Conservation (phyloP, 1,140 invertebrate genomes). For the Coenobita brevimanus region DNA sequence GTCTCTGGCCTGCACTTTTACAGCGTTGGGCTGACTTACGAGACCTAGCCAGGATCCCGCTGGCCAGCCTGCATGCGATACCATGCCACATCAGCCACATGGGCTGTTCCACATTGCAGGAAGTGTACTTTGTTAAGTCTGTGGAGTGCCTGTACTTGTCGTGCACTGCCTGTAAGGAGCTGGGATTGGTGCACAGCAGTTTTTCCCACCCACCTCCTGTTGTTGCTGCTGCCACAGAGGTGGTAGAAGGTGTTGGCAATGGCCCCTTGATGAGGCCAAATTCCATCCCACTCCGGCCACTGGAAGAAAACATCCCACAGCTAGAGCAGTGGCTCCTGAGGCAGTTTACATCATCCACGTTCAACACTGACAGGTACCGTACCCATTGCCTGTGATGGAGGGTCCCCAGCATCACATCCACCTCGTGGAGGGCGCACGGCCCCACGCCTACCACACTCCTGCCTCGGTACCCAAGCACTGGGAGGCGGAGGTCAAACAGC, state of each 20-base stretch:
- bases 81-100: background rate
- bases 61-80: background rate
- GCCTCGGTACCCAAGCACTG: slow-evolving; percentile 46
- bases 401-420: slow-evolving; percentile 28
- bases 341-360: background rate
- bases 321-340: slow-evolving; percentile 15
- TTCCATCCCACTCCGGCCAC: background rate
- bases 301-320: slow-evolving; percentile 18
- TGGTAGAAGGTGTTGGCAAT: too few species aligned
- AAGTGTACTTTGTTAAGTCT: too few species aligned
- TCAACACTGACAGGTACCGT: too few species aligned
- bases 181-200: too few species aligned
- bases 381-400: slow-evolving; percentile 38
- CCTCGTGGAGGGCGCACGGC: background rate
- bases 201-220: too few species aligned
- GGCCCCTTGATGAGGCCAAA: too few species aligned
- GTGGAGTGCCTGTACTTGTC: too few species aligned
- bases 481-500: slow-evolving; percentile 33
- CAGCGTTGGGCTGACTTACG: background rate
- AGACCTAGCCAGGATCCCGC: slow-evolving; percentile 15
- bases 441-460: slow-evolving; percentile 18
- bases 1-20: slow-evolving; percentile 14
- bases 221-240: too few species aligned
- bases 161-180: too few species aligned
- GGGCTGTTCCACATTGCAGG: too few species aligned